These are phyloP conservation scores for Campopleginae sp. DNA, from an alignment of 2,888 invertebrate species.

Conservation along the genomic window DNA sequence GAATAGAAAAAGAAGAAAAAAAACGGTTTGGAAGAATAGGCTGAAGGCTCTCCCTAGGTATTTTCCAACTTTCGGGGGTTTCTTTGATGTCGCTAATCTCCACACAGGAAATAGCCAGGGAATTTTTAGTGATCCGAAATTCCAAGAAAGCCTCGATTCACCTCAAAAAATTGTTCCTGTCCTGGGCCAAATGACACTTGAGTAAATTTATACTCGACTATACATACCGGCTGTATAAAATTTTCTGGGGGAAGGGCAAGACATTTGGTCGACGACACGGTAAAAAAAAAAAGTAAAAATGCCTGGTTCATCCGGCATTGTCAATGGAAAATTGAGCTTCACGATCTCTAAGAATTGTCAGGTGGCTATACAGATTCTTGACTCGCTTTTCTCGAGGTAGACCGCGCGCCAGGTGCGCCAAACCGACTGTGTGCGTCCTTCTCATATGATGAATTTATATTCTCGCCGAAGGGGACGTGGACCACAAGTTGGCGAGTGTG, in stretches of 20 bases:
- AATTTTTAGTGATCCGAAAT: not conserved
- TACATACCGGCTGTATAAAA: not conserved
- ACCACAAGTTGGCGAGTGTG: constrained; percentile 46
- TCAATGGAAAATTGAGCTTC: constrained; percentile 7
- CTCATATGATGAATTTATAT: constrained; percentile 53
- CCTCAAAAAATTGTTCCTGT: not conserved
- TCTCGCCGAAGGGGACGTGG: constrained; percentile 63
- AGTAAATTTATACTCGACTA: constrained; percentile 24
- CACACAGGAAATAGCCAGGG: constrained; percentile 5
- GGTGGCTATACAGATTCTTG: not conserved
- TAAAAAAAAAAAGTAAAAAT: too few relatives aligned
- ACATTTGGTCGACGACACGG: constrained; percentile 1
- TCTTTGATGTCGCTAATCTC: constrained; percentile 17
- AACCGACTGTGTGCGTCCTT: constrained; percentile 21
- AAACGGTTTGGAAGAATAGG: not conserved
- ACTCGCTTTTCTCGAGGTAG: constrained; percentile 50
- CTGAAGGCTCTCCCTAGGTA: not conserved
- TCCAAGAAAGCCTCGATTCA: constrained; percentile 9
- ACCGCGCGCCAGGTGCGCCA: constrained; percentile 47
- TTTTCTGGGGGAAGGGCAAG: not conserved
- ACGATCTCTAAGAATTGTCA: constrained; percentile 31
- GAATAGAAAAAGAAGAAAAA: not conserved
- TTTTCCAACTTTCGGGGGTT: not conserved
- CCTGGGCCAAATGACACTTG: constrained; percentile 24
- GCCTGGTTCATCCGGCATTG: constrained; percentile 28